Conservation (phyloP, 2,113 vertebrate species). For the Coturnix japonica region DNA sequence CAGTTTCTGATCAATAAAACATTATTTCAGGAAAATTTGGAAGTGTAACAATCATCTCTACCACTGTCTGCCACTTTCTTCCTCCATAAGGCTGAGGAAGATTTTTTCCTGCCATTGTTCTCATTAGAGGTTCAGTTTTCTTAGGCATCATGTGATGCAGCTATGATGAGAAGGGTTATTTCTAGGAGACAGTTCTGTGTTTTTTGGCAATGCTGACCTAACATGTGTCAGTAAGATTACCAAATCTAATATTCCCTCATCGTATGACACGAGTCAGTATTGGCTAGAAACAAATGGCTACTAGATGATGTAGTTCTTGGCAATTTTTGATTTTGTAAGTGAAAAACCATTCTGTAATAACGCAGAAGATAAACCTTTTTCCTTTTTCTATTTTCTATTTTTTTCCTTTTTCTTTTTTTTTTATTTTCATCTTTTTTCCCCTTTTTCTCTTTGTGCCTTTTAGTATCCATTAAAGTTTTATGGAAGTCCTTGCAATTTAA, state of each 20-base stretch:
- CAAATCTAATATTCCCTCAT: conserved; percentile 23
- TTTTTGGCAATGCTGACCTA: conserved; percentile 31
- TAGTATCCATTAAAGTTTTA: conserved; percentile 8
- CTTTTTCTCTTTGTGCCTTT: background rate
- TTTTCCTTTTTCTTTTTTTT: background rate
- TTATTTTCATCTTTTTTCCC: background rate
- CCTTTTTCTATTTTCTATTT: background rate
- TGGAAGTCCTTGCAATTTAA: conserved; percentile 42
- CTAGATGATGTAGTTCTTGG: conserved; percentile 47
- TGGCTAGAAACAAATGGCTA: conserved; percentile 18
- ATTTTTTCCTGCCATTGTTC: background rate
- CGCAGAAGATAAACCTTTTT: background rate
- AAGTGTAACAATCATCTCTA: background rate
- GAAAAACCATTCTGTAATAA: conserved; percentile 43
- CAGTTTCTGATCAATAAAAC: conserved; percentile 22
- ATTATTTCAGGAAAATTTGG: conserved; percentile 31
- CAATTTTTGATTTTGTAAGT: conserved; percentile 45
- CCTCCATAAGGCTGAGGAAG: background rate
- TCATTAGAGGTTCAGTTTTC: background rate
- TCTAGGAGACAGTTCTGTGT: conserved; percentile 39
- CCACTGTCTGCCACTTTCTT: background rate
- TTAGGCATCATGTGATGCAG: background rate
- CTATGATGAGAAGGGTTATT: background rate
- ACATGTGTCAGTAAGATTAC: conserved; percentile 37
- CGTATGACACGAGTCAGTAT: conserved; percentile 1